Conservation (phyloP, 1,140 invertebrate species). For the Drosophila sturtevanti region DNA sequence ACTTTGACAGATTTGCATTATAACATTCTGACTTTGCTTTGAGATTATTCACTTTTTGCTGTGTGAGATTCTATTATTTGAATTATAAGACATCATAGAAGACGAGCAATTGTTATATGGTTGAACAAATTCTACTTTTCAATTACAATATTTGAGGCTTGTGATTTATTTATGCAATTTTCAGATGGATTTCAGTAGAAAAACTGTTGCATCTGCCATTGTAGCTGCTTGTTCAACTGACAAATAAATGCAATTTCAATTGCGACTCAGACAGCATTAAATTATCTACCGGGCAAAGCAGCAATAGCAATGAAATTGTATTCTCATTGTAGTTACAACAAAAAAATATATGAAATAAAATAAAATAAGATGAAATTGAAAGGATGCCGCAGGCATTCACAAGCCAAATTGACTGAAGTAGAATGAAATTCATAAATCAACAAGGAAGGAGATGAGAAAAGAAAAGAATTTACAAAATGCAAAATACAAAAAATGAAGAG, state of each 20-base stretch:
- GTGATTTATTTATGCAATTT: constrained; percentile 49
- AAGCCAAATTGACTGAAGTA: constrained; percentile 32
- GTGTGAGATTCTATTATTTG: neutral
- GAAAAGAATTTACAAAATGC: neutral
- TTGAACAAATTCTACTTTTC: neutral
- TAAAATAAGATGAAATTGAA: neutral
- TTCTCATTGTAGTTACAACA: constrained; percentile 28
- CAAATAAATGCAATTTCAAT: constrained; percentile 53
- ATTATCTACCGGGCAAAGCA: neutral
- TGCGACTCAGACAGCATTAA: constrained; percentile 21
- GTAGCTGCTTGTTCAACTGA: constrained; percentile 38
- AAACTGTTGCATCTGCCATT: constrained; percentile 45
- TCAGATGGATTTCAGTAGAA: constrained; percentile 13
- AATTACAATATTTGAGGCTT: constrained; percentile 22
- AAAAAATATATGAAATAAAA: too few relatives aligned
- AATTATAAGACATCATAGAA: neutral
- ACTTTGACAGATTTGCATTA: neutral
- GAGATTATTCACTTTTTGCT: neutral
- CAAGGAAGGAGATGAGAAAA: constrained; percentile 8
- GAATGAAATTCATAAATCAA: constrained; percentile 45
- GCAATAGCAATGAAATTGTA: constrained; percentile 30
- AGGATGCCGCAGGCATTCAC: constrained; percentile 34
- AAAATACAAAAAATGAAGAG: constrained; percentile 16
- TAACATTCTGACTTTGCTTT: neutral
- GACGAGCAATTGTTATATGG: neutral